phyloP scores from a whole-genome alignment of 30 jellyfish, hydroid and myxozoan species.

The Aurelia aurita complex sp. Pacific region DNA sequence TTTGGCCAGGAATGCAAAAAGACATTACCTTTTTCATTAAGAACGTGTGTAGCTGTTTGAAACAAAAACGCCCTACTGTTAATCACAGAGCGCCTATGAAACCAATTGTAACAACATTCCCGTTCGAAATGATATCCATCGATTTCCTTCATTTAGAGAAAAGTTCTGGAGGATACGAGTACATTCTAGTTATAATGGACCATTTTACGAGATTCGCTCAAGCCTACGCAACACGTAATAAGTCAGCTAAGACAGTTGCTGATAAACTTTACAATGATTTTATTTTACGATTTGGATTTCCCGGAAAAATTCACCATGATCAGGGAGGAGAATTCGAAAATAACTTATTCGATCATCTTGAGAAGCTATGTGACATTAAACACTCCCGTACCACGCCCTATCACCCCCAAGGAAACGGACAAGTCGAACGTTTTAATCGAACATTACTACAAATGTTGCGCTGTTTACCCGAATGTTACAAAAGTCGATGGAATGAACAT shows the following conservation, averaged over 20 bases:
- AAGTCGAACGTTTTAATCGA: constrained; percentile 26
- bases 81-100: constrained; percentile 11
- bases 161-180: constrained; percentile 41
- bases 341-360: constrained; percentile 5
- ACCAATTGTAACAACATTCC: constrained; percentile 4
- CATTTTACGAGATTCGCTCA: neutral
- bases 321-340: constrained; percentile 55
- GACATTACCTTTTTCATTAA: constrained; percentile 11
- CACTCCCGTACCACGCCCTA: constrained; percentile 37
- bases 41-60: neutral
- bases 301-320: constrained; percentile 29
- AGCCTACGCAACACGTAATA: constrained; percentile 59
- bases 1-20: constrained; percentile 42
- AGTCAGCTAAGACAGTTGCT: constrained; percentile 55
- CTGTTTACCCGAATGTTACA: constrained; percentile 14
- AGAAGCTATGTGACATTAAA: constrained; percentile 7
- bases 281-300: constrained; percentile 38
- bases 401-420: constrained; percentile 44
- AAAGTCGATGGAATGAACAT: constrained; percentile 23
- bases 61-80: constrained; percentile 5
- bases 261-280: constrained; percentile 28
- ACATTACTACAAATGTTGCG: constrained; percentile 27
- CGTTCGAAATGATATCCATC: constrained; percentile 27
- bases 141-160: constrained; percentile 36
- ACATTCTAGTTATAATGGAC: constrained; percentile 5